Conservation (phyloP, 2,113 vertebrate genomes). For the Felis chaus region DNA sequence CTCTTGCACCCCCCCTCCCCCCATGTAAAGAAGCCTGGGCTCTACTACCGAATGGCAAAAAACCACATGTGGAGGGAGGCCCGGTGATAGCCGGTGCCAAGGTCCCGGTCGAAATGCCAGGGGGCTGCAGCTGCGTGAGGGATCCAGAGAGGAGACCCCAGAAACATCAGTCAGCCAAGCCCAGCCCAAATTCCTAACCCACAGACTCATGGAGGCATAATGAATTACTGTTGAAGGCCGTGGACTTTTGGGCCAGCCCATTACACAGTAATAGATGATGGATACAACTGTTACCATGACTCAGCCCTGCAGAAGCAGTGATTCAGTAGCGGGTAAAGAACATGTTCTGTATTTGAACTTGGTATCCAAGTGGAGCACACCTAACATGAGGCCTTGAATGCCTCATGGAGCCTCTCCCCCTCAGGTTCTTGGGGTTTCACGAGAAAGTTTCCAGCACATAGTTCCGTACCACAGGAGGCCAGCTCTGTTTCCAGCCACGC, state of each 20-base stretch:
- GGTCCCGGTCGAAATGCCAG: not conserved
- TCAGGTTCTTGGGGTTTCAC: not conserved
- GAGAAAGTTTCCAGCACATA: not conserved
- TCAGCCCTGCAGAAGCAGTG: not conserved
- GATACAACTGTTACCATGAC: not conserved
- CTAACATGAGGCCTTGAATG: too few relatives aligned
- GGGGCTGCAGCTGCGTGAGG: not conserved
- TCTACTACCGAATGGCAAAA: not conserved
- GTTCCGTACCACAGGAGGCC: not conserved
- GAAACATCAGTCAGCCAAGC: not conserved
- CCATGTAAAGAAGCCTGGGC: not conserved
- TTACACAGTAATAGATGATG: not conserved
- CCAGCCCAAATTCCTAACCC: not conserved
- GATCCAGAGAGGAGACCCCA: not conserved
- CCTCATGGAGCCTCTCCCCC: not conserved
- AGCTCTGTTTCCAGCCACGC: not conserved
- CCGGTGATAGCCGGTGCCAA: not conserved
- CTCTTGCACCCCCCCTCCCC: not conserved
- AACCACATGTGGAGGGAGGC: rapidly evolving
- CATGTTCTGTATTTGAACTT: not conserved
- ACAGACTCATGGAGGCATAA: not conserved
- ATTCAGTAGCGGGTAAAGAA: not conserved
- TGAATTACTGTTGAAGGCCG: not conserved
- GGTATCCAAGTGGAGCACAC: not conserved
- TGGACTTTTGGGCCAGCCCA: not conserved